A percentile compares a stretch with the other conserved stretches of the same genome.
These are phyloP conservation scores for Graptemys geographica DNA, from an alignment of 2,797 vertebrate genomes.

Conservation along the genomic window DNA sequence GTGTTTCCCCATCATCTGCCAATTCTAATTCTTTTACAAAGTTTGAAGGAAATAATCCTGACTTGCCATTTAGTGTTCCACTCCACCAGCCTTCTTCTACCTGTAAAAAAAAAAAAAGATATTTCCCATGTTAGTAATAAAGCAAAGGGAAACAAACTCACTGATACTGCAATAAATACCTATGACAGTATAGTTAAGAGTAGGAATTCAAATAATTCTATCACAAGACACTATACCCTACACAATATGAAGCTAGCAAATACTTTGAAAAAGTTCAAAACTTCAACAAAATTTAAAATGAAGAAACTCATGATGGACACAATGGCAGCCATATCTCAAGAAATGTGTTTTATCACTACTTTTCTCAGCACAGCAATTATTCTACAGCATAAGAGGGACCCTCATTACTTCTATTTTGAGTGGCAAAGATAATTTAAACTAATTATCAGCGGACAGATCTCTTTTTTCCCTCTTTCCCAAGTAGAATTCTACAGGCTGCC, in stretches of 20 bases:
- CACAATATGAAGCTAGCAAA: not conserved
- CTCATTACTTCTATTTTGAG: not conserved
- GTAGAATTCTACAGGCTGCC: not conserved
- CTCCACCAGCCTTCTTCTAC: conserved; percentile 98
- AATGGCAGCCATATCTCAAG: not conserved
- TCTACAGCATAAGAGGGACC: not conserved
- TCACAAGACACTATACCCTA: not conserved
- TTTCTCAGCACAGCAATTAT: not conserved
- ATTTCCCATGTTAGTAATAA: not conserved
- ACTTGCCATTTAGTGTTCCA: conserved; percentile 87
- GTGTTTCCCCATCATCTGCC: conserved; percentile 86
- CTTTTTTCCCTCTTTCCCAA: not conserved
- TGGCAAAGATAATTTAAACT: not conserved
- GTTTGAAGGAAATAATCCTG: conserved; percentile 94
- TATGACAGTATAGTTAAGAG: not conserved
- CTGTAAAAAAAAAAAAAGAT: conserved; percentile 70
- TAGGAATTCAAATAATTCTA: not conserved
- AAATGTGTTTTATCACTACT: not conserved
- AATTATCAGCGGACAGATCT: not conserved
- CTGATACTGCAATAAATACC: not conserved
- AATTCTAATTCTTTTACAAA: conserved; percentile 94
- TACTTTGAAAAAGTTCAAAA: not conserved
- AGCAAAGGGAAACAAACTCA: not conserved
- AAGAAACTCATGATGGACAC: not conserved
- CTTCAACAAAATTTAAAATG: not conserved